Evolutionary conservation across 1,140 invertebrate species (phyloP).

Genomic region (Drosophila sproati): DNA sequence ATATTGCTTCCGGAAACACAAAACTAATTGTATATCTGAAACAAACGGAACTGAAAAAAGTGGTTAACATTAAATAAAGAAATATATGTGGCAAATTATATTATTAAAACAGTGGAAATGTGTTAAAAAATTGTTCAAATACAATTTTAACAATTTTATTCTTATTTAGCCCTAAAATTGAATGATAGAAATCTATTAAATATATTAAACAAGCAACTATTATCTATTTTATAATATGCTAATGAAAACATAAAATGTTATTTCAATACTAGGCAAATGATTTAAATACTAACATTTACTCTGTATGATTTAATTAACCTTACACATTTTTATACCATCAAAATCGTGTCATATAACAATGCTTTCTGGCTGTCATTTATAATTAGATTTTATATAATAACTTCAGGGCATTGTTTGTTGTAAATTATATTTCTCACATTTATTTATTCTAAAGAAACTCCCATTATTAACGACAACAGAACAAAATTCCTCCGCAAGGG

Average conservation of each 20-base stretch:
- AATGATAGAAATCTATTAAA: not conserved
- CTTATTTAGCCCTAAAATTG: too few species aligned
- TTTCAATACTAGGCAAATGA: not conserved
- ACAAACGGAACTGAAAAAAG: too few species aligned
- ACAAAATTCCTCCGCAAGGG: constrained; percentile 36
- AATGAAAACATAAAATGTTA: not conserved
- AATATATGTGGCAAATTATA: too few species aligned
- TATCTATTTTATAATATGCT: not conserved
- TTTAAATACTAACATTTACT: too few species aligned
- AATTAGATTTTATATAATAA: not conserved
- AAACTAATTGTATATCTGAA: too few species aligned
- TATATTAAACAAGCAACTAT: not conserved
- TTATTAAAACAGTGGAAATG: too few species aligned
- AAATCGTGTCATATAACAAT: constrained; percentile 3
- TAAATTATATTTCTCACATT: constrained; percentile 24
- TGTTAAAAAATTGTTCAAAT: too few species aligned
- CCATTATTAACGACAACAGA: constrained; percentile 15
- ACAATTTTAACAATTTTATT: too few species aligned
- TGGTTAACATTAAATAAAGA: too few species aligned
- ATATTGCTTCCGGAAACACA: not conserved
- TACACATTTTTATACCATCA: not conserved
- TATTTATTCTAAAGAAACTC: constrained; percentile 32
- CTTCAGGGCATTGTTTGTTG: constrained; percentile 18
- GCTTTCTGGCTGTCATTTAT: not conserved
- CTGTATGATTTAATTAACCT: not conserved